Conservation (phyloP, 2,888 invertebrate species). For the Pecten maximus region DNA sequence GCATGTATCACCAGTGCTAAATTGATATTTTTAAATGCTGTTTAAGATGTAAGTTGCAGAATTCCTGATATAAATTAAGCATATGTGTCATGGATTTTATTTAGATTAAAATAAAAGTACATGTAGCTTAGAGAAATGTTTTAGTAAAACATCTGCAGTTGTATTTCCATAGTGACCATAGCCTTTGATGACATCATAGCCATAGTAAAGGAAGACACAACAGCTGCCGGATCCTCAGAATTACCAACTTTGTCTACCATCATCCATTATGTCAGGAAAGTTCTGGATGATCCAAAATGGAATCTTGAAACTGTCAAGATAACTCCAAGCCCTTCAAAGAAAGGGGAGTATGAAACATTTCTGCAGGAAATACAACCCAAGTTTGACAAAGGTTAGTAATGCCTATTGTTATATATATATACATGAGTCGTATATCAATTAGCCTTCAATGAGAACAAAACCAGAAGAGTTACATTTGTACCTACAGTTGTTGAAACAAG, state of each 20-base stretch:
- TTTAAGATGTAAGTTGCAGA: too few relatives aligned
- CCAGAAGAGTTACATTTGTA: not conserved
- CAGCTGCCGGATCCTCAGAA: not conserved
- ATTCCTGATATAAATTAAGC: too few relatives aligned
- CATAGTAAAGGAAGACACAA: not conserved
- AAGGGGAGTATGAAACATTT: not conserved
- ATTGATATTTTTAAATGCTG: too few relatives aligned
- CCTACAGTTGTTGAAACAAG: not conserved
- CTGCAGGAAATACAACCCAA: not conserved
- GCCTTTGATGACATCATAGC: not conserved
- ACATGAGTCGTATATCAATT: too few relatives aligned
- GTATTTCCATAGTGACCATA: not conserved
- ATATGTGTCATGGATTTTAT: too few relatives aligned
- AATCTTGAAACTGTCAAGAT: not conserved
- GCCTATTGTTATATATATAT: not conserved
- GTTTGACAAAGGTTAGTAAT: conserved; percentile 2
- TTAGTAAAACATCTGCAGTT: not conserved
- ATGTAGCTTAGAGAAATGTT: too few relatives aligned
- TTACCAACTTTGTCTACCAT: not conserved
- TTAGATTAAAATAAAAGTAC: too few relatives aligned
- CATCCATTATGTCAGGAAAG: conserved; percentile 9
- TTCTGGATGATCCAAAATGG: conserved; percentile 3
- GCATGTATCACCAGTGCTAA: too few relatives aligned
- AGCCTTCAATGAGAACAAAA: too few relatives aligned
- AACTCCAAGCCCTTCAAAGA: not conserved